These are phyloP conservation scores for Euwallacea fornicatus DNA, from an alignment of 1,140 invertebrate genomes.

Conservation along the genomic window DNA sequence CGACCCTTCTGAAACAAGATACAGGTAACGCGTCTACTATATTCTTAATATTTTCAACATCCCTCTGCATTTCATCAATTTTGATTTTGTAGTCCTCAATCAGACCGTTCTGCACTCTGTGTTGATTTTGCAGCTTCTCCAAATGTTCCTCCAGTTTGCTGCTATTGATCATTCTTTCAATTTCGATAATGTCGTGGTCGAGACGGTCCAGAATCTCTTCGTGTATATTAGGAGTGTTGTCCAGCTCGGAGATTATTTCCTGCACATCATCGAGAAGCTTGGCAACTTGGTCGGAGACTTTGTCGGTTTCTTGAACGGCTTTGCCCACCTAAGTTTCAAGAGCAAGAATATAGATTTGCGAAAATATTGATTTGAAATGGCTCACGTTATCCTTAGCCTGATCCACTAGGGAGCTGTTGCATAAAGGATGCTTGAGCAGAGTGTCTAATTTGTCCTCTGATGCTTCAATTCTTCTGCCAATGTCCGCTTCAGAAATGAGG, in stretches of 20 bases:
- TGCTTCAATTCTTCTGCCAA: slow-evolving; percentile 70
- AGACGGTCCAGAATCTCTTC: slow-evolving; percentile 68
- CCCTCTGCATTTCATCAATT: slow-evolving; percentile 68
- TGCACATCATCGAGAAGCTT: slow-evolving; percentile 78
- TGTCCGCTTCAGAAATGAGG: slow-evolving; percentile 77
- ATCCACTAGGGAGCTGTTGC: slow-evolving; percentile 72
- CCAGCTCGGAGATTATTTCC: slow-evolving; percentile 77
- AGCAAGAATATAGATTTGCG: neutral
- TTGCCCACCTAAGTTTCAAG: slow-evolving; percentile 70
- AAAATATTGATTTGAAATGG: neutral
- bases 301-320: slow-evolving; percentile 78
- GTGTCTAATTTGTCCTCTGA: slow-evolving; percentile 70
- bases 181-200: slow-evolving; percentile 71
- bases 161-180: slow-evolving; percentile 71
- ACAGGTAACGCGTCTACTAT: slow-evolving; percentile 81
- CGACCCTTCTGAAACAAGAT: slow-evolving; percentile 67
- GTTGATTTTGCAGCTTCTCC: slow-evolving; percentile 68
- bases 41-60: slow-evolving; percentile 85
- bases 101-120: slow-evolving; percentile 74
- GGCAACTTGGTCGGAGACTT: slow-evolving; percentile 77
- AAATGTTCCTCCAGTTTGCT: slow-evolving; percentile 78
- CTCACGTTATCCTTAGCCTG: slow-evolving; percentile 69
- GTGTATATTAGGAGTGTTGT: slow-evolving; percentile 76
- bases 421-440: slow-evolving; percentile 71
- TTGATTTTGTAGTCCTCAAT: slow-evolving; percentile 84